A percentile compares a stretch with the other conserved stretches of the same genome.
These are phyloP conservation scores for Cebus imitator DNA, from an alignment of 2,113 vertebrate species.

Conservation along the genomic window DNA sequence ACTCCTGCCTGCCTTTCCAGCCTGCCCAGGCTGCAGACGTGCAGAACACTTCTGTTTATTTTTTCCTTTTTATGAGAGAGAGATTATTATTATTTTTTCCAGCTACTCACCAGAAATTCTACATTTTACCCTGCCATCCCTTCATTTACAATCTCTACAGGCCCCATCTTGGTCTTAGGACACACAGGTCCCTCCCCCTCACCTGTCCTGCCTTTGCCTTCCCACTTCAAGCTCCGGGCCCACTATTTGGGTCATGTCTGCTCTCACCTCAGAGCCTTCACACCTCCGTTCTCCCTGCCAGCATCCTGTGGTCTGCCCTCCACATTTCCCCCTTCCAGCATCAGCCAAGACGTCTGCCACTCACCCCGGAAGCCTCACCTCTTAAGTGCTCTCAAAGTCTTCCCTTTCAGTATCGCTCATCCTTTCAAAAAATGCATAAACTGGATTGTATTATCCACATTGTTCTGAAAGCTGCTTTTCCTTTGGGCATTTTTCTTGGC, in stretches of 20 bases:
- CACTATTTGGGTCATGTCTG: background rate
- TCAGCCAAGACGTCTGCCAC: background rate
- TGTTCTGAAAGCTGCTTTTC: background rate
- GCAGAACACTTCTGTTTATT: background rate
- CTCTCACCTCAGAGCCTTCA: background rate
- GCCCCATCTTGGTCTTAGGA: background rate
- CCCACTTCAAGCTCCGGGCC: too few species aligned
- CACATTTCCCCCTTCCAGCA: background rate
- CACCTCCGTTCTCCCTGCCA: background rate
- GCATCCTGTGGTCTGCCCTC: background rate
- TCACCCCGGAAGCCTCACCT: background rate
- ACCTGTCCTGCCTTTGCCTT: background rate
- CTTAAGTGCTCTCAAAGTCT: too few species aligned
- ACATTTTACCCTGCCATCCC: background rate
- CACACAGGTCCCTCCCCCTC: accelerated
- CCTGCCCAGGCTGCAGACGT: background rate
- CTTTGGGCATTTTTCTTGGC: background rate
- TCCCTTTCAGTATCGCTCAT: background rate
- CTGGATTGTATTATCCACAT: background rate
- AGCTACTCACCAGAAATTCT: background rate
- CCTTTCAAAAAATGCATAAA: background rate
- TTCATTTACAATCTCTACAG: background rate
- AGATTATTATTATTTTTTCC: background rate
- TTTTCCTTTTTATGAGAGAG: background rate
- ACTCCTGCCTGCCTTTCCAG: background rate